Evolutionary conservation across 2,797 vertebrate species (phyloP).

Genomic region (Acanthis flammea): DNA sequence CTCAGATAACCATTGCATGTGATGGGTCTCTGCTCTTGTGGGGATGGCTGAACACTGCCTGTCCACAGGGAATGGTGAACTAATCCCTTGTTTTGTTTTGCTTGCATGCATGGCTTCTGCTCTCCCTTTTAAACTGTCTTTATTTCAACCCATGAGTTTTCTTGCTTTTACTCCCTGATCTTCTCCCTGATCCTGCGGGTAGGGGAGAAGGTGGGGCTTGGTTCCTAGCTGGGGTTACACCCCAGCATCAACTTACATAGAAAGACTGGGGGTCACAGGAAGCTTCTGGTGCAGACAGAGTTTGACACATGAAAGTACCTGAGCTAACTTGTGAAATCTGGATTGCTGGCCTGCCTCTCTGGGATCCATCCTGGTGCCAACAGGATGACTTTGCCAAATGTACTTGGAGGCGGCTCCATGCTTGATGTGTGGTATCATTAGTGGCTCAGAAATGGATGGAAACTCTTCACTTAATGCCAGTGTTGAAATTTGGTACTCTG

Average conservation of each 20-base stretch:
- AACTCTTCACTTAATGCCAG: not conserved
- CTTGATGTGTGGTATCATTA: not conserved
- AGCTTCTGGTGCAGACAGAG: not conserved
- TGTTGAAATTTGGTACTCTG: not conserved
- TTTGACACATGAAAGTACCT: not conserved
- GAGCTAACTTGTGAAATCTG: not conserved
- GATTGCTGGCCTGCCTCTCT: not conserved
- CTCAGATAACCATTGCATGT: rapidly evolving
- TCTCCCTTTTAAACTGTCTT: not conserved
- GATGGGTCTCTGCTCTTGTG: not conserved
- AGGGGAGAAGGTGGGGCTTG: not conserved
- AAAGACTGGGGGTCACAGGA: not conserved
- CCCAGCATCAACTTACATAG: rapidly evolving
- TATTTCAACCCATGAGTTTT: not conserved
- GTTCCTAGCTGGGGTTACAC: not conserved
- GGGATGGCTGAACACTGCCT: not conserved
- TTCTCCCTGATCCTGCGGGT: not conserved
- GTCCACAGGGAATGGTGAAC: not conserved
- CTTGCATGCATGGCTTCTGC: not conserved
- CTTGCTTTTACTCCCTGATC: not conserved
- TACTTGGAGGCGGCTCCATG: not conserved
- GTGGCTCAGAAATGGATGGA: not conserved
- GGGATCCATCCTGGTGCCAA: not conserved
- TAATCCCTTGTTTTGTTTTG: not conserved
- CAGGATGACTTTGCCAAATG: not conserved